Percentiles rank a stretch among this genome's conserved stretches.
Evolutionary conservation across 2,888 invertebrate species (phyloP).

Genomic region (Brassicogethes aeneus): DNA sequence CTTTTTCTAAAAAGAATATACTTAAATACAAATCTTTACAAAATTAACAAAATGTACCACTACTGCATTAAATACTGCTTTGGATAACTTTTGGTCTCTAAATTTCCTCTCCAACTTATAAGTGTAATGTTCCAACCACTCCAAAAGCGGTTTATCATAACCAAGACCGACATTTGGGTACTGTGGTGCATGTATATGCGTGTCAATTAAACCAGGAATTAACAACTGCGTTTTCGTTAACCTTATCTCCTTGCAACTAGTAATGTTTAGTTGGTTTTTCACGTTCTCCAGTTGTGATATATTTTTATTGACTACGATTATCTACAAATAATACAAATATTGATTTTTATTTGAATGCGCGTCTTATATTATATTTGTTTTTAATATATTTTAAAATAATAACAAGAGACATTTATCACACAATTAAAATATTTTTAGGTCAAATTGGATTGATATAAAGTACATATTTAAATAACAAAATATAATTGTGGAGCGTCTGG

Average conservation of each 20-base stretch:
- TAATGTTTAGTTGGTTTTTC: slow-evolving; percentile 19
- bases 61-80: slow-evolving; percentile 61
- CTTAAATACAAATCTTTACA: slow-evolving; percentile 1
- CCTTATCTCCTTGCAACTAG: slow-evolving; percentile 11
- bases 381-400: too few species aligned
- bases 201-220: slow-evolving; percentile 82
- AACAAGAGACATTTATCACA: too few species aligned
- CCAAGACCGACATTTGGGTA: slow-evolving; percentile 80
- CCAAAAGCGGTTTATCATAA: slow-evolving; percentile 66
- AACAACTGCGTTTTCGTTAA: slow-evolving; percentile 54
- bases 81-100: slow-evolving; percentile 57
- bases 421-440: too few species aligned
- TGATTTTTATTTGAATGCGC: too few species aligned
- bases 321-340: slow-evolving; percentile 32
- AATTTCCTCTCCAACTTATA: slow-evolving; percentile 75
- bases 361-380: too few species aligned
- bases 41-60: slow-evolving; percentile 54
- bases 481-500: too few species aligned
- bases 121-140: slow-evolving; percentile 81
- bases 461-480: too few species aligned
- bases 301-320: slow-evolving; percentile 36
- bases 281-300: slow-evolving; percentile 28
- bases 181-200: slow-evolving; percentile 86
- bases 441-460: too few species aligned
- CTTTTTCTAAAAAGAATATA: slow-evolving; percentile 49